These are phyloP conservation scores for Parapristionchus giblindavisi DNA, from an alignment of 2,888 invertebrate species.

Conservation along the genomic window DNA sequence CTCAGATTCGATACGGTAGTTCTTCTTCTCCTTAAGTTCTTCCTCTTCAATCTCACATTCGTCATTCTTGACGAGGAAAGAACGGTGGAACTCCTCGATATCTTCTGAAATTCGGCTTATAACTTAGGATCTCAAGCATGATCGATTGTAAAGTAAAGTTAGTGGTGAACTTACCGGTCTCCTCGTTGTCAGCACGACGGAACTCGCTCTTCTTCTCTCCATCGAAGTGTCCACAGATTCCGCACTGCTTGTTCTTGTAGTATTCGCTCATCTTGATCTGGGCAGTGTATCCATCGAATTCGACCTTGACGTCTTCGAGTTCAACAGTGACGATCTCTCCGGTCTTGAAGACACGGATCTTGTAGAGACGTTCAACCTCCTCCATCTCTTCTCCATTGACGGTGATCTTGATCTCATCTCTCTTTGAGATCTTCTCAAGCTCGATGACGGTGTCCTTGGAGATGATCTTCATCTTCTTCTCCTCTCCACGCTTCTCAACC, in stretches of 20 bases:
- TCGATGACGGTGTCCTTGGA: constrained; percentile 32
- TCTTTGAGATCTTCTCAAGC: constrained; percentile 36
- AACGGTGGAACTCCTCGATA: constrained; percentile 37
- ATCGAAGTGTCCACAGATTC: constrained; percentile 45
- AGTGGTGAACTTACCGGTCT: constrained; percentile 7
- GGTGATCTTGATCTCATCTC: constrained; percentile 44
- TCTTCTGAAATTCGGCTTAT: constrained; percentile 10
- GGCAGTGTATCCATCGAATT: constrained; percentile 35
- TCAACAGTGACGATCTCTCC: constrained; percentile 42
- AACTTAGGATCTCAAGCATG: no score
- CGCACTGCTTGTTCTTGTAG: constrained; percentile 41
- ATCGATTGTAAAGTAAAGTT: no score
- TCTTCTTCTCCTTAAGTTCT: constrained; percentile 24
- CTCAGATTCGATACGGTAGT: constrained; percentile 4
- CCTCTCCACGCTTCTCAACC: constrained; percentile 36
- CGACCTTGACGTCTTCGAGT: constrained; percentile 39
- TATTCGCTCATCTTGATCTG: constrained; percentile 21
- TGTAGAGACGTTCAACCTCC: background rate
- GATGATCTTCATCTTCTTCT: constrained; percentile 41
- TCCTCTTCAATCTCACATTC: constrained; percentile 36
- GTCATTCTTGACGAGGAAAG: constrained; percentile 36
- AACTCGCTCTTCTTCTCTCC: constrained; percentile 40
- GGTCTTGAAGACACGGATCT: background rate
- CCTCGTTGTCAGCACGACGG: constrained; percentile 43
- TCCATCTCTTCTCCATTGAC: constrained; percentile 40